Evolutionary conservation across 2,888 invertebrate species (phyloP).

Genomic region (Adelognathus sp.): DNA sequence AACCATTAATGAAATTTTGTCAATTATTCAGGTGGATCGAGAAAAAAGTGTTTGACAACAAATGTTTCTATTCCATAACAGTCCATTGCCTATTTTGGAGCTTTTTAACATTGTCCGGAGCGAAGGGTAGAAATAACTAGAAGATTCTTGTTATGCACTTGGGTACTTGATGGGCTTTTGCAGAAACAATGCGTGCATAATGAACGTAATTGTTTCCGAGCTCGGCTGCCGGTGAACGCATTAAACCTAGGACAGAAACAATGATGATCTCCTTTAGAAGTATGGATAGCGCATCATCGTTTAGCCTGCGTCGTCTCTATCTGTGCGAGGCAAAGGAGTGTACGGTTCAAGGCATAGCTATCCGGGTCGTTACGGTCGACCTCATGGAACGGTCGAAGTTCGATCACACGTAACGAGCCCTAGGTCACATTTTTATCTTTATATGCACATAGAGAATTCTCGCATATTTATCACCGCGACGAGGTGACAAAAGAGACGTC

Average conservation of each 20-base stretch:
- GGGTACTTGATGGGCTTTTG: slow-evolving; percentile 16
- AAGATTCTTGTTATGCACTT: slow-evolving; percentile 5
- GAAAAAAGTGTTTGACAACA: too few relatives aligned
- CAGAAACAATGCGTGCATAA: slow-evolving; percentile 52
- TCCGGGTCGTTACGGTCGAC: slow-evolving; percentile 69
- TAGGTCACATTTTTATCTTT: slow-evolving; percentile 46
- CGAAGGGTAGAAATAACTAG: not conserved
- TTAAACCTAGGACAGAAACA: slow-evolving; percentile 33
- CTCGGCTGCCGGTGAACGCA: not conserved
- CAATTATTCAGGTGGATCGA: too few relatives aligned
- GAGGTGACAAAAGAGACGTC: not conserved
- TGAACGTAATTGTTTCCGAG: slow-evolving; percentile 41
- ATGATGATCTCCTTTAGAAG: slow-evolving; percentile 19
- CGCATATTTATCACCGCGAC: not conserved
- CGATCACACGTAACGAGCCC: slow-evolving; percentile 67
- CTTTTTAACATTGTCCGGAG: not conserved
- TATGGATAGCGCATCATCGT: slow-evolving; percentile 42
- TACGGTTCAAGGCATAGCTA: slow-evolving; percentile 60
- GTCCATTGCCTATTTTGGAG: not conserved
- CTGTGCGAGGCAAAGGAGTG: slow-evolving; percentile 45
- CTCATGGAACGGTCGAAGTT: slow-evolving; percentile 69
- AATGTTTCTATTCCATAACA: too few relatives aligned
- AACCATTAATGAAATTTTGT: too few relatives aligned
- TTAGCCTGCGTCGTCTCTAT: slow-evolving; percentile 48
- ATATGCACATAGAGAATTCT: not conserved